These are phyloP conservation scores for Phenganax stokvisi DNA, from an alignment of 92 coral and sea anemone species.

Conservation along the genomic window DNA sequence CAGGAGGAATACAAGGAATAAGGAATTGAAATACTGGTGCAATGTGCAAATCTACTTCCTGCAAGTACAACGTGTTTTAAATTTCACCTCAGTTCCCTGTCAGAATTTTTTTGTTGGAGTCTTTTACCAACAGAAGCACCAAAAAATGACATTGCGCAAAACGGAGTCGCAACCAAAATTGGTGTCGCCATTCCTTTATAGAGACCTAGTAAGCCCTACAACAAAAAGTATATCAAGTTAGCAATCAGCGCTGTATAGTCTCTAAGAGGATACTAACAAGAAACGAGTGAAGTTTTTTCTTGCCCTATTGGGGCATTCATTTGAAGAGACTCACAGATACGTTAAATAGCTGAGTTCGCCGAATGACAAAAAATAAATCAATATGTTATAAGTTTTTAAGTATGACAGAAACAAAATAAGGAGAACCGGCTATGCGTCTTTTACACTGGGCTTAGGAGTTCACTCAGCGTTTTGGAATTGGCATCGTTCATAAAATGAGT, in stretches of 20 bases:
- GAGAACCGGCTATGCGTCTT: too few relatives aligned
- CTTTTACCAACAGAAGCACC: constrained; percentile 88
- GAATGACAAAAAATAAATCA: too few relatives aligned
- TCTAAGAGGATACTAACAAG: neutral
- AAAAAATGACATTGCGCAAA: constrained; percentile 92
- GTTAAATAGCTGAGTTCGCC: too few relatives aligned
- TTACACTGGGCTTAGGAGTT: too few relatives aligned
- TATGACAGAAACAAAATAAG: too few relatives aligned
- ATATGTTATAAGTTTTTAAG: too few relatives aligned
- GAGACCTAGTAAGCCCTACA: constrained; percentile 87
- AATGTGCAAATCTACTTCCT: neutral
- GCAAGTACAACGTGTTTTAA: neutral
- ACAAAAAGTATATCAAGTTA: neutral
- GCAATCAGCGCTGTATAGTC: neutral
- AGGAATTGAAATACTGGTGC: neutral
- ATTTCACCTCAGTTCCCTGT: constrained; percentile 74
- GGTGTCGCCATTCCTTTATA: constrained; percentile 99
- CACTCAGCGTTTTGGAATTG: too few relatives aligned
- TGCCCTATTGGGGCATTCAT: too few relatives aligned
- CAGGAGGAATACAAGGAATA: too few relatives aligned
- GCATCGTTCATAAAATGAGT: too few relatives aligned
- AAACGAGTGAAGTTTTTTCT: neutral
- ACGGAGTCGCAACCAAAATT: constrained; percentile 89
- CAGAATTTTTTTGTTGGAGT: constrained; percentile 78
- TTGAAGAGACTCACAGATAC: too few relatives aligned